These are phyloP conservation scores for Odontamblyopus rebecca DNA, from an alignment of 2,797 vertebrate species.

Conservation along the genomic window DNA sequence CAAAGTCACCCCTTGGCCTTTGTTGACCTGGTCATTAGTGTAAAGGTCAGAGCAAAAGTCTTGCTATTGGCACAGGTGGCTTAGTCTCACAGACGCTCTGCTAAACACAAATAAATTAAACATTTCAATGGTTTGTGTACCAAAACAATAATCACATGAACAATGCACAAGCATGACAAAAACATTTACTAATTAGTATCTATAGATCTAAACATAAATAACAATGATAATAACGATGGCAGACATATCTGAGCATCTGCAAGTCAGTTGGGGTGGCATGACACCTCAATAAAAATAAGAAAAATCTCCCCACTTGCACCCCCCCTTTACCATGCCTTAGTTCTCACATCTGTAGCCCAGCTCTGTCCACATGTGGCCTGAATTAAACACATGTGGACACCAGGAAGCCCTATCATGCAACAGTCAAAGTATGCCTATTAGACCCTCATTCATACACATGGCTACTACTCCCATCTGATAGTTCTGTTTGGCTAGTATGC, in stretches of 20 bases:
- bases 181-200: no score
- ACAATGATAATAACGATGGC: background rate
- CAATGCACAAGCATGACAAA: background rate
- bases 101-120: background rate
- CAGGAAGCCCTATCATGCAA: slow-evolving; percentile 63
- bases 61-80: slow-evolving; percentile 38
- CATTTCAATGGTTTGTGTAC: background rate
- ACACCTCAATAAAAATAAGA: background rate
- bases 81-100: slow-evolving; percentile 3
- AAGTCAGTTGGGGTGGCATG: background rate
- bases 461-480: slow-evolving; percentile 36
- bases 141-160: background rate
- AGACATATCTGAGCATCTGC: slow-evolving; percentile 3
- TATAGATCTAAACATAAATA: background rate
- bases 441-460: slow-evolving; percentile 56
- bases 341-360: slow-evolving; percentile 57
- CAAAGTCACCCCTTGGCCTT: slow-evolving; percentile 41
- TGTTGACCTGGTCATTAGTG: slow-evolving; percentile 46
- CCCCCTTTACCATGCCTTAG: slow-evolving; percentile 25
- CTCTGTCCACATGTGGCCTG: slow-evolving; percentile 60
- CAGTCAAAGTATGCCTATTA: slow-evolving; percentile 52
- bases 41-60: slow-evolving; percentile 37
- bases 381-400: slow-evolving; percentile 68
- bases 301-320: slow-evolving; percentile 30
- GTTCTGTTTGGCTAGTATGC: slow-evolving; percentile 7